These are phyloP conservation scores for Bradypodion ventrale DNA, from an alignment of 2,797 vertebrate species.

Conservation along the genomic window DNA sequence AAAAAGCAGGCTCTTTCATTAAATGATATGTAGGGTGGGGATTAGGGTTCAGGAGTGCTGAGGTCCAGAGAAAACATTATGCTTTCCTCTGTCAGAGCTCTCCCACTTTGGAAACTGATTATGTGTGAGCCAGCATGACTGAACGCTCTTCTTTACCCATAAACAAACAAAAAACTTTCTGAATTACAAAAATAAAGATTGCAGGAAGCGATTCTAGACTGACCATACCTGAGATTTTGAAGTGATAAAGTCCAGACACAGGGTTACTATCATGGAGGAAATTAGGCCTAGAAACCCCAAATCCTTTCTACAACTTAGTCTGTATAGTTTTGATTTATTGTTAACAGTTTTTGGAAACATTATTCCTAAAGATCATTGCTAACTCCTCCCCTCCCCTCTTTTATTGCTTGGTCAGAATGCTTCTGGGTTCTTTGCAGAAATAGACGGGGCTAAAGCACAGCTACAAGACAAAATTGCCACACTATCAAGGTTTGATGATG, in stretches of 20 bases:
- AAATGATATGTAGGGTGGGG: no score
- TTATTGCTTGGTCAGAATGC: constrained; percentile 79
- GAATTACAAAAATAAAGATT: not conserved
- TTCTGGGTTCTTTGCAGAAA: constrained; percentile 86
- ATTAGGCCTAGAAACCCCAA: not conserved
- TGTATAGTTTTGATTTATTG: not conserved
- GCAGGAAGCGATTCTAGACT: not conserved
- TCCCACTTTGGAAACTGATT: no score
- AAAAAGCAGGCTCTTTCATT: no score
- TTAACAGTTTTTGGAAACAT: not conserved
- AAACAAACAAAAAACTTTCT: not conserved
- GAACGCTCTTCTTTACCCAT: not conserved
- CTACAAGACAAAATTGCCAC: constrained; percentile 83
- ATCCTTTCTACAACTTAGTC: not conserved
- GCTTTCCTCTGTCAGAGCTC: no score
- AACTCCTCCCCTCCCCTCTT: constrained; percentile 13
- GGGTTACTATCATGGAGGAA: not conserved
- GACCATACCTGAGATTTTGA: not conserved
- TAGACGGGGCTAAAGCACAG: constrained; percentile 87
- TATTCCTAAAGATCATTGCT: not conserved
- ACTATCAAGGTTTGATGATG: constrained; percentile 81
- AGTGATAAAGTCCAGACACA: not conserved
- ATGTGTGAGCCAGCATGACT: not conserved
- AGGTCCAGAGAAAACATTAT: no score
- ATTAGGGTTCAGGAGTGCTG: no score